Percentiles rank a stretch among this genome's conserved stretches.
Evolutionary conservation across 2,888 invertebrate genomes (phyloP).

Genomic region (Panzeria rudis): DNA sequence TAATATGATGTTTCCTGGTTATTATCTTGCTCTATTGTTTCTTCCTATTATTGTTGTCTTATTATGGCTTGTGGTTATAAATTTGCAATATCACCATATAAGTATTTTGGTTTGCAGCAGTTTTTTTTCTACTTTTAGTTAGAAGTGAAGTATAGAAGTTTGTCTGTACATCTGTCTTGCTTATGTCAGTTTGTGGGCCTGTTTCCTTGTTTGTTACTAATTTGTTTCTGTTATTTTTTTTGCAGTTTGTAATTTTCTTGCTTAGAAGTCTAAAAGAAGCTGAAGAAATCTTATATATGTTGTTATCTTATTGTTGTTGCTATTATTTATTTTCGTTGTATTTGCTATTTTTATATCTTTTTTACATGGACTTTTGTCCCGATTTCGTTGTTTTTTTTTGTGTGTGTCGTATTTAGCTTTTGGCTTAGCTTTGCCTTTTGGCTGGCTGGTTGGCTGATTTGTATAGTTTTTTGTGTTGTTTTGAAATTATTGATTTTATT

Average conservation of each 20-base stretch:
- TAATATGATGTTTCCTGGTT: slow-evolving; percentile 72
- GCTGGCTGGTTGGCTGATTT: slow-evolving; percentile 68
- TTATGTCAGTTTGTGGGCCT: background rate
- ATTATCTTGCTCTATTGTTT: slow-evolving; percentile 65
- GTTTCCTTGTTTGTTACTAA: background rate
- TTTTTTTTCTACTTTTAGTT: background rate
- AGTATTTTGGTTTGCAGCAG: slow-evolving; percentile 19
- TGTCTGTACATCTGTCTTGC: slow-evolving; percentile 33
- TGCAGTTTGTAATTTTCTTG: slow-evolving; percentile 22
- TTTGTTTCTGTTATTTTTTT: slow-evolving; percentile 14
- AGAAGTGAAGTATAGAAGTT: slow-evolving; percentile 3
- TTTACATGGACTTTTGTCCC: slow-evolving; percentile 70
- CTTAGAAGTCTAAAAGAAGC: slow-evolving; percentile 11
- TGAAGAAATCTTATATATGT: slow-evolving; percentile 52
- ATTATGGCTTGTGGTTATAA: slow-evolving; percentile 62
- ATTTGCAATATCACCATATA: slow-evolving; percentile 46
- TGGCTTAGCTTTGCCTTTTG: slow-evolving; percentile 71
- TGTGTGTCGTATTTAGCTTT: slow-evolving; percentile 68
- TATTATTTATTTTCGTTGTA: slow-evolving; percentile 63
- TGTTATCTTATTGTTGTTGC: slow-evolving; percentile 55
- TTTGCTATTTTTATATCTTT: slow-evolving; percentile 46
- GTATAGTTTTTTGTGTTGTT: slow-evolving; percentile 55
- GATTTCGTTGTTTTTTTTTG: slow-evolving; percentile 72
- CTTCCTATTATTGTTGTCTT: slow-evolving; percentile 40
- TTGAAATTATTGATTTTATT: slow-evolving; percentile 75